Conservation (phyloP, 2,113 vertebrate species). For the Dendropsophus ebraccatus region DNA sequence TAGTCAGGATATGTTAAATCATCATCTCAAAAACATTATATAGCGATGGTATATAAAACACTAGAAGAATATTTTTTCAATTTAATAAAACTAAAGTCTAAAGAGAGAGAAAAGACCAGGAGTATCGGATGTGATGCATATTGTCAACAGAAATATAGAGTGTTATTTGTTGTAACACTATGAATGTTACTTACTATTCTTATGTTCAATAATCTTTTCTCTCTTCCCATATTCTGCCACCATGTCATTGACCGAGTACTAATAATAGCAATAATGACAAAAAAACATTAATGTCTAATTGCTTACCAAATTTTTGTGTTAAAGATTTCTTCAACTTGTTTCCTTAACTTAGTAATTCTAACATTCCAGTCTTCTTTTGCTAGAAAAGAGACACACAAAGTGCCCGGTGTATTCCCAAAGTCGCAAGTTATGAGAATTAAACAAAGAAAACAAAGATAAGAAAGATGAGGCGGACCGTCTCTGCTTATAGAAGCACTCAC, state of each 20-base stretch:
- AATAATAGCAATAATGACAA: slow-evolving; percentile 19
- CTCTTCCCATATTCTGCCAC: not conserved
- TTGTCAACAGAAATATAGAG: not conserved
- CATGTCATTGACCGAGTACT: slow-evolving; percentile 1
- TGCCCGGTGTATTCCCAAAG: not conserved
- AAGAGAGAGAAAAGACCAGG: no score
- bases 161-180: not conserved
- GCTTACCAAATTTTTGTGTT: slow-evolving; percentile 79
- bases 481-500: not conserved
- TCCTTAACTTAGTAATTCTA: slow-evolving; percentile 80
- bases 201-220: not conserved
- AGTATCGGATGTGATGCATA: not conserved
- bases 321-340: slow-evolving; percentile 81
- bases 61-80: no score
- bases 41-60: no score
- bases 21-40: no score
- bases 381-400: slow-evolving; percentile 63
- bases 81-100: no score
- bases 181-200: not conserved
- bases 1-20: no score
- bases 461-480: not conserved
- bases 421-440: not conserved
- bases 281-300: not conserved
- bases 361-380: slow-evolving; percentile 81
- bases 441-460: not conserved